These are phyloP conservation scores for Phrynocephalus versicolor DNA, from an alignment of 2,113 vertebrate species.

Conservation along the genomic window DNA sequence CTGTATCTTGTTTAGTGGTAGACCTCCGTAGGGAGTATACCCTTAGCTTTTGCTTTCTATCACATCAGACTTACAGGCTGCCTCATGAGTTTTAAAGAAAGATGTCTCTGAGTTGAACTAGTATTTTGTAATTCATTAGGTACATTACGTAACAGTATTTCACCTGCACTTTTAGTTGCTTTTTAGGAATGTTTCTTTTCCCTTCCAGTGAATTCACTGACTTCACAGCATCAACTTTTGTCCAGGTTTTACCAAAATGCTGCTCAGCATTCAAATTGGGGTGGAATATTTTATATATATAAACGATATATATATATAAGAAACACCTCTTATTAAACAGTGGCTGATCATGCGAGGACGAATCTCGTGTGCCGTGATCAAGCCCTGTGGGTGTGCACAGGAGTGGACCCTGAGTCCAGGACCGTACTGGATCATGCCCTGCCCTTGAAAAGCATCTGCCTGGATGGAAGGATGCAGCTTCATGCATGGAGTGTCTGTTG, in stretches of 20 bases:
- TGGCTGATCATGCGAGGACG: slow-evolving; percentile 25
- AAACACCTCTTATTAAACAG: no score
- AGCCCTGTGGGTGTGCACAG: background rate
- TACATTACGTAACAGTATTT: slow-evolving; percentile 67
- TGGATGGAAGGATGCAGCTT: background rate
- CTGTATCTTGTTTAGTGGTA: slow-evolving; percentile 57
- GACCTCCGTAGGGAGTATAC: slow-evolving; percentile 59
- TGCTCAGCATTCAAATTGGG: slow-evolving; percentile 35
- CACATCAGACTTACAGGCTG: slow-evolving; percentile 66
- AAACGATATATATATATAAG: no score
- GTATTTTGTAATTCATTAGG: slow-evolving; percentile 59
- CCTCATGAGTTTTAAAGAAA: slow-evolving; percentile 72
- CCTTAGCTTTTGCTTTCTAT: slow-evolving; percentile 63
- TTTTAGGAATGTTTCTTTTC: no score
- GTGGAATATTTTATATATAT: no score
- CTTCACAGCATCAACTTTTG: slow-evolving; percentile 40
- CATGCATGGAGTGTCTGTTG: background rate
- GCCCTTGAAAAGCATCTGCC: background rate
- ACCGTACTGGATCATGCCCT: slow-evolving; percentile 27
- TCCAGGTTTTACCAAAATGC: slow-evolving; percentile 38
- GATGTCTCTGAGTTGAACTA: slow-evolving; percentile 63
- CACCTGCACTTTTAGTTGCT: slow-evolving; percentile 67
- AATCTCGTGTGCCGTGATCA: background rate
- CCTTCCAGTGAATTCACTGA: slow-evolving; percentile 63
- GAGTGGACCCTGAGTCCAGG: background rate